phyloP scores from a whole-genome alignment of 2,888 invertebrate genomes.

The Pristionchus arcanus region DNA sequence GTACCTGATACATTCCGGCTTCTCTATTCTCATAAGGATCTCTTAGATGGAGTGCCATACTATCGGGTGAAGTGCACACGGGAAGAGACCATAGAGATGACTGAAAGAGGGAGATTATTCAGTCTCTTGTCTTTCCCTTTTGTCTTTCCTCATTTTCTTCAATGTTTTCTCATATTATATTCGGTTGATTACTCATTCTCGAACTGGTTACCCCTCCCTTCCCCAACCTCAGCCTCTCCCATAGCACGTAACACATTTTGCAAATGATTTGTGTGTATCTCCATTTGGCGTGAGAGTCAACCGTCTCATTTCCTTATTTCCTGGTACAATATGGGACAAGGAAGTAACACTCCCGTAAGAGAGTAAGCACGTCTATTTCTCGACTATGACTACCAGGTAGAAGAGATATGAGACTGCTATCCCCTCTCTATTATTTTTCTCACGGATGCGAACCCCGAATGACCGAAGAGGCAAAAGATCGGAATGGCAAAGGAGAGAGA shows the following conservation, averaged over 20 bases:
- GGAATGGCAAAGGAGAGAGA: not conserved
- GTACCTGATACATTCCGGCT: slow-evolving; percentile 1
- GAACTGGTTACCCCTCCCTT: not conserved
- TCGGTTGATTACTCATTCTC: not conserved
- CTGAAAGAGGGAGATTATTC: not conserved
- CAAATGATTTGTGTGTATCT: too few species aligned
- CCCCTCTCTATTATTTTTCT: too few species aligned
- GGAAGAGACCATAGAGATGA: slow-evolving; percentile 20
- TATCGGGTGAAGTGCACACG: not conserved
- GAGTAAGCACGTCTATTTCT: not conserved
- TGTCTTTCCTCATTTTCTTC: not conserved
- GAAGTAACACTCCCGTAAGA: not conserved
- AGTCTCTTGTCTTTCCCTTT: not conserved
- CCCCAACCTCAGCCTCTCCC: not conserved
- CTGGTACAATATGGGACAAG: not conserved
- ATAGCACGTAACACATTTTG: too few species aligned
- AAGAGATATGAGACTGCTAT: too few species aligned
- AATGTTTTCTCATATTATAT: too few species aligned
- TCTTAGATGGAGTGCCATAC: slow-evolving; percentile 50
- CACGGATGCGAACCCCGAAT: too few species aligned
- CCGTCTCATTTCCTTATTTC: too few species aligned
- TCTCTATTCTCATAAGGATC: slow-evolving; percentile 44
- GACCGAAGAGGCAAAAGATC: too few species aligned
- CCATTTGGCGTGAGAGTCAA: too few species aligned
- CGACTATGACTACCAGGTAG: too few species aligned